Base-by-base conservation (phyloP, 2,888 invertebrate genomes). In the Ypsolopha sequella region DNA sequence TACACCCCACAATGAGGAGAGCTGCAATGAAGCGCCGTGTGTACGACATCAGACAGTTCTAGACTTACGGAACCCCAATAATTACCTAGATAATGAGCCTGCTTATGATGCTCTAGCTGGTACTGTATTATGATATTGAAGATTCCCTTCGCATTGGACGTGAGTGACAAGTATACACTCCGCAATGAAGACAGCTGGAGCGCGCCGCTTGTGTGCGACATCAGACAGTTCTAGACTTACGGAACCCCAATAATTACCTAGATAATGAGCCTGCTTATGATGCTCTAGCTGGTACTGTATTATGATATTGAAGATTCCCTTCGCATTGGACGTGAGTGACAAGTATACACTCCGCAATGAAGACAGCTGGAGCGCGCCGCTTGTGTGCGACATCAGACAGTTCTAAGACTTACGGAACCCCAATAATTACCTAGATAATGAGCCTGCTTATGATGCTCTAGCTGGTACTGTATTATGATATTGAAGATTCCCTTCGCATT, bases 91-190 rank as follows among this genome's bases (percentile, higher is more conserved):
- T n/a, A n/a, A n/a, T n/a, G n/a, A n/a, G n/a, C n/a, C n/a, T n/a
- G 39, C n/a, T 9, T n/a, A n/a, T 6, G 0, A 2, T 38, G 9
- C 10, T 7, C n/a, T n/a, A n/a, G n/a, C n/a, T n/a, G n/a, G n/a
- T n/a, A n/a, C n/a, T 93, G 90, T 0, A 93, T 92, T 39, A 98
- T 90, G 50, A 96, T 84, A 60, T 92, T 88, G 76, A 95, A 98
- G 60, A 96, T 94, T 55, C 92, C 91, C 63, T 92, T 91, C 0
- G 97, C 95, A 73, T 98, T 98, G 0, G 91, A 89, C 0, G 97
- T 97, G 13, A 99, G 88, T 0, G 98, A 97, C 55, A 92, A 91
- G 85, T 95, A 95, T 9, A 99, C 96, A 69, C 96, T 97, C 46
- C 91, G 90, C 55, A 99, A 88, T 0, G 98, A 96, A 0, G 95